Percentiles rank a stretch among this genome's conserved stretches.
Conservation (phyloP, 2,888 invertebrate species). For the Andrena haemorrhoa region DNA sequence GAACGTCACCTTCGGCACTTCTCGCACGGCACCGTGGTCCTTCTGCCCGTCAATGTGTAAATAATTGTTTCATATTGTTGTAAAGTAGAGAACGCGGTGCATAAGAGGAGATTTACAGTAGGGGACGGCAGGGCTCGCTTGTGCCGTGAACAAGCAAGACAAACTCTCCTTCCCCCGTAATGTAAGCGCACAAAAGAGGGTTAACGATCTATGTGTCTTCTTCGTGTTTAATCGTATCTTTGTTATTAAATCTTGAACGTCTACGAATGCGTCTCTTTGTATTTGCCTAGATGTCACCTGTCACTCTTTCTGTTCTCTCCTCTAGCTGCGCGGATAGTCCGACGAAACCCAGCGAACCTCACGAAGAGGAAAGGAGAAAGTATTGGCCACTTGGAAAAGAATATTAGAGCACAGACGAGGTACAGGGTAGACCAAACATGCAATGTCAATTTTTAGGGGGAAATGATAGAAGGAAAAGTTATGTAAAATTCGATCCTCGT, state of each 20-base stretch:
- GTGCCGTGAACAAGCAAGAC: slow-evolving; percentile 39
- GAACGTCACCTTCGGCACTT: slow-evolving; percentile 37
- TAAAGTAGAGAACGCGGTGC: slow-evolving; percentile 63
- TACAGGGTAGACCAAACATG: no score
- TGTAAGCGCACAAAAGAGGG: slow-evolving; percentile 78
- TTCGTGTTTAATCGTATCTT: slow-evolving; percentile 79
- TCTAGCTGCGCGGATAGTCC: background rate
- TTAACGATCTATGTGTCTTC: slow-evolving; percentile 77
- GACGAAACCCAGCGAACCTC: background rate
- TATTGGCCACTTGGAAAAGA: no score
- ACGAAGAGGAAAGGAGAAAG: background rate
- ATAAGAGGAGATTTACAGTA: slow-evolving; percentile 48
- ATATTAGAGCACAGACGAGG: no score
- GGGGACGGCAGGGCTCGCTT: slow-evolving; percentile 52
- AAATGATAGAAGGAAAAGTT: no score
- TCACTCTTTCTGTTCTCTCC: background rate
- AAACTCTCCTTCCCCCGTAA: slow-evolving; percentile 58
- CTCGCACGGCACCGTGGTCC: slow-evolving; percentile 52
- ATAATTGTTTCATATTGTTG: slow-evolving; percentile 73
- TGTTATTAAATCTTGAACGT: slow-evolving; percentile 74
- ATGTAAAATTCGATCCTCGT: no score
- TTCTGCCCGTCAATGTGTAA: slow-evolving; percentile 70
- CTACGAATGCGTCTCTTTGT: slow-evolving; percentile 60
- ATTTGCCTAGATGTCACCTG: slow-evolving; percentile 57
- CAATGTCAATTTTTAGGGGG: no score